Evolutionary conservation across 2,797 vertebrate species (phyloP), one percentile per base, ranked within the genome.

Genomic region (Pagetopsis macropterus): DNA sequence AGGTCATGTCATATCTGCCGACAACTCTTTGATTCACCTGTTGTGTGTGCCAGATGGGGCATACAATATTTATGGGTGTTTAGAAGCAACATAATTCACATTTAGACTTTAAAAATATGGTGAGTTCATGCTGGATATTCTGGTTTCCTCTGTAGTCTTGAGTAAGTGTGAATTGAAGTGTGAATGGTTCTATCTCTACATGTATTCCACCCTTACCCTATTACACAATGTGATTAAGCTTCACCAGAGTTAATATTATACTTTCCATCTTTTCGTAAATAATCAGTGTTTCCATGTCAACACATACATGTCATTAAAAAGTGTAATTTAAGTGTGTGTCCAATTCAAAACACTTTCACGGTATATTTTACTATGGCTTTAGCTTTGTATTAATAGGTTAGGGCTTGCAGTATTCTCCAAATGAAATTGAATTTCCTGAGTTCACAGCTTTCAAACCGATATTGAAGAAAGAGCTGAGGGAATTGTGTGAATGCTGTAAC

Each of bases 371-470:
- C 21, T 58, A n/a, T 49, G 12, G 0, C 41, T 64, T 70, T 17
- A 49, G 10, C 21, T 55, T 37, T 37, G 5, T 49, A 55, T 9
- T 69, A 43, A 3, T 9, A 33, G n/a, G 3, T 23, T 27, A 52
- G n/a, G 13, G 5, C 45, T 10, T 33, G 12, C 2, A 3, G n/a
- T 17, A 1, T 44, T 14, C 12, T 23, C 11, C 19, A 40, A 59
- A 57, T 70, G 4, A 17, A 70, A 60, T 21, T 0, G 23, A 33
- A 33, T 52, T 55, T 12, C 1, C 23, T 27, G 3, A 14, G 7
- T 40, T 52, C n/a, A 51, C 15, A 33, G 43, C 16, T 76, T 37
- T 71, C 33, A 68, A 37, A 60, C 9, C 44, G 12, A 9, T 54
- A 10, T 41, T 17, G 54, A 64, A 44, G 31, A 4, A 5, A 40